Evolutionary conservation across 2,888 invertebrate genomes (phyloP), one percentile per base, ranked within the genome.

Genomic region (Xanthorhoe spadicearia): DNA sequence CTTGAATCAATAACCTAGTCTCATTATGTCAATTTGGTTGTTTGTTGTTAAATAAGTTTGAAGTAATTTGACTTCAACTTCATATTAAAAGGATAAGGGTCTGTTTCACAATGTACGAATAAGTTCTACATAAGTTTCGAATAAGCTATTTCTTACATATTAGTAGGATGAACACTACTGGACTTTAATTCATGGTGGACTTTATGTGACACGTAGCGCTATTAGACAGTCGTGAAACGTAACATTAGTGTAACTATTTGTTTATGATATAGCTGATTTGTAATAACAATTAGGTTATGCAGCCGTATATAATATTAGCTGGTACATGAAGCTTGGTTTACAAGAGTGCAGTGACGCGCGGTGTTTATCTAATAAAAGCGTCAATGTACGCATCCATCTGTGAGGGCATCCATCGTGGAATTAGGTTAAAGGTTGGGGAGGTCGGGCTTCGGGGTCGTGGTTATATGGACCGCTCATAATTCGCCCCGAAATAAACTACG

Each of bases 401-500:
- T 74, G 83, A 85, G 87, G 85, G 84, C 78, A 81, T 79, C 79
- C 78, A 81, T 13, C 78, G 74, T 72, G 74, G 81, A 88, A 88
- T 88, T 88, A 84, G 88, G 87, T 88, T 85, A 88, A 84, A 88
- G 85, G 84, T 86, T 83, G 84, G 84, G 83, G 83, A 84, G 84
- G 82, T 84, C 66, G 55, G 79, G 7, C 82, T 87, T 84, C 83
- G 82, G 84, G 87, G 85, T 85, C 83, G 85, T 78, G 78, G 79
- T 74, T 85, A 81, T 81, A 81, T 82, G 79, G 77, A 79, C 81
- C 81, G 81, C 83, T 86, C 82, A 84, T 84, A 84, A 88, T 84
- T 81, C 80, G 76, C 68, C 77, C 79, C 75, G 79, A 83, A 86
- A 87, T 86, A 84, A 84, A 83, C 79, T 78, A 75, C 70, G 77